Base-by-base conservation (phyloP, 1,140 invertebrate species). In the Plodia interpunctella region DNA sequence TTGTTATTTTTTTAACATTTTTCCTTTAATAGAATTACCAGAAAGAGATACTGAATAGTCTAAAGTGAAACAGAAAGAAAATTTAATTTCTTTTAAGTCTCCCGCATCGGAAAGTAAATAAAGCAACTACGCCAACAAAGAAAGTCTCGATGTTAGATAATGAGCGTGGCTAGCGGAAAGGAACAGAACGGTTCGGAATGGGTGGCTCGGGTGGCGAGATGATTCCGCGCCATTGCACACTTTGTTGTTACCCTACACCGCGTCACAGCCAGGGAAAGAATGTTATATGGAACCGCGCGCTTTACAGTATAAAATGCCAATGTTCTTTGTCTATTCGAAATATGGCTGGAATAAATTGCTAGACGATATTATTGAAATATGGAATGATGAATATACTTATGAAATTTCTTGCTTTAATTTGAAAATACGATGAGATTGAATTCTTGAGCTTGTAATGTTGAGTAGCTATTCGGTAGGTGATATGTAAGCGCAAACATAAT, bases 161-260 rank as follows among this genome's bases (percentile, higher is more conserved):
- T 86, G 83, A 82, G 74, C 74, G 78, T 72, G 70, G 70, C 72
- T 70, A 87, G 76, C 77, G 77, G 80, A 64, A 70, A 84, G 82
- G 85, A 88, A 88, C 76, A 72, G 65, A 85, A 84, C 80, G 77
- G 74, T 64, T 66, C 65, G 67, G 72, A 44, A 44, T 44, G 70
- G 76, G 58, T 62, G 78, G 79, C 69, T 76, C 68, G 21, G 21
- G 21, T 25, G 21, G 21, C 21, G 68, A 72, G 82, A 88, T 87
- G 82, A 74, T 88, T 88, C 86, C 86, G 65, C 57, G 66, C 80
- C 85, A 88, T 88, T 88, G 74, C 66, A 69, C 82, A 70, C 76
- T 75, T 85, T 88, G 82, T 87, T 81, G 76, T 71, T 78, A 72
- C 78, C 75, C 76, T 76, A 75, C 68, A 61, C 69, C 60, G 66